Evolutionary conservation across 2,113 vertebrate genomes (phyloP).

Genomic region (Bostrychus sinensis): DNA sequence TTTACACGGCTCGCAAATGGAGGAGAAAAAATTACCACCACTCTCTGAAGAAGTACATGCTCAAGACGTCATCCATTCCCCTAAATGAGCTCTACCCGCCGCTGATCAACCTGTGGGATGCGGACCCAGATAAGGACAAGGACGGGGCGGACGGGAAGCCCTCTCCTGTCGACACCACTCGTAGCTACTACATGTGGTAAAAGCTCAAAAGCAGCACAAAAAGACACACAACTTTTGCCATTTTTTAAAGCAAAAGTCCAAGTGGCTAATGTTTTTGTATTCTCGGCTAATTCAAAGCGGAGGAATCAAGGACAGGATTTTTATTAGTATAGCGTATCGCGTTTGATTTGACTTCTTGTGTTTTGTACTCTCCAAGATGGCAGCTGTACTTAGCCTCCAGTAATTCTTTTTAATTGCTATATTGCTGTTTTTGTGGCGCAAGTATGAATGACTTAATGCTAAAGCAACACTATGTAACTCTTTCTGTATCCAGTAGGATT

Average conservation of each 20-base stretch:
- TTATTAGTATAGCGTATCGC: constrained; percentile 92
- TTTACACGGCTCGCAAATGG: constrained; percentile 89
- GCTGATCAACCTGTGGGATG: constrained; percentile 98
- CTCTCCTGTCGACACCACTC: constrained; percentile 94
- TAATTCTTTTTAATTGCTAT: constrained; percentile 78
- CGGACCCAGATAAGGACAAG: constrained; percentile 94
- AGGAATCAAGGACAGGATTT: constrained; percentile 82
- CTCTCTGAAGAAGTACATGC: constrained; percentile 98
- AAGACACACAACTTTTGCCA: constrained; percentile 75
- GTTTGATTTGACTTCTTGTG: constrained; percentile 65
- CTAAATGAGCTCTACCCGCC: constrained; percentile 98
- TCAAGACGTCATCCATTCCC: constrained; percentile 98
- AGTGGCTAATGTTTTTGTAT: constrained; percentile 80
- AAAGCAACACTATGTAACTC: constrained; percentile 43
- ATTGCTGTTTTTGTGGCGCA: constrained; percentile 76
- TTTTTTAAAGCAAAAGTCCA: constrained; percentile 90
- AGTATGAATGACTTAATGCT: constrained; percentile 74
- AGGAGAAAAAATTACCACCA: constrained; percentile 98
- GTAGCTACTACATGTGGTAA: constrained; percentile 99
- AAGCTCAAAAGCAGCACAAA: constrained; percentile 75
- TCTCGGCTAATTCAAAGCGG: constrained; percentile 86
- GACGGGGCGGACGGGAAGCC: constrained; percentile 90
- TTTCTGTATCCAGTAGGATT: not conserved
- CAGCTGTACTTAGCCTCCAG: constrained; percentile 85
- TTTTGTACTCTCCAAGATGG: constrained; percentile 80